Evolutionary conservation across 2,797 vertebrate genomes (phyloP), one percentile per base, ranked within the genome.

Genomic region (Perodicticus potto): DNA sequence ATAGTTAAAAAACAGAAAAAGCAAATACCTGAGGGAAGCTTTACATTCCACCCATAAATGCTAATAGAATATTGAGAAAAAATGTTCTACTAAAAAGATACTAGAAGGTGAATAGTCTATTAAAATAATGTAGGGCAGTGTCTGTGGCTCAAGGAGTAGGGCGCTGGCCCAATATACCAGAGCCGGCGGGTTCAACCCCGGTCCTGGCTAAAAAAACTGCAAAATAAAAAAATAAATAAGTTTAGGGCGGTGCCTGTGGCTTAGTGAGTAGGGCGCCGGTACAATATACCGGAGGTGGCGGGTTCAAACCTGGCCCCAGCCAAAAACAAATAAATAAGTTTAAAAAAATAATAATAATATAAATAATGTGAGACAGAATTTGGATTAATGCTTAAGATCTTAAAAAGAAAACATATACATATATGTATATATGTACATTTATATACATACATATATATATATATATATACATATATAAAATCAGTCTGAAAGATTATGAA

Each of bases 31-130:
- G 72, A 92, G 34, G 37, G 14, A 92, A 95, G 57, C 43, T 63
- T 96, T 89, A 84, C 89, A 91, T 94, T 93, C 32, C 7, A 94
- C 29, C 37, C 40, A 45, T n/a, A 85, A 95, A 69, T 70, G 34
- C 17, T 65, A 2, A 94, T 9, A 78, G 34, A 11, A 72, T 20
- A 27, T 6, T n/a, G 89, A 89, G 14, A 43, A 80, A 76, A 91
- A 87, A 88, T 81, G 40, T 40, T 90, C 32, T 57, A 61, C 8
- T 88, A 19, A 85, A 86, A 96, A 94, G 40, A 29, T 57, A 93
- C n/a, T 37, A 93, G 34, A 82, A 91, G 34, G 86, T 95, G 22
- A 93, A 88, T 10, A 65, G 29, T 88, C 22, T 74, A 67, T 37
- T 88, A 92, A 94, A 90, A 89, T 83, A 91, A 49, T 49, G 45